Base-by-base conservation (phyloP, 1,140 invertebrate genomes). In the Varroa destructor region DNA sequence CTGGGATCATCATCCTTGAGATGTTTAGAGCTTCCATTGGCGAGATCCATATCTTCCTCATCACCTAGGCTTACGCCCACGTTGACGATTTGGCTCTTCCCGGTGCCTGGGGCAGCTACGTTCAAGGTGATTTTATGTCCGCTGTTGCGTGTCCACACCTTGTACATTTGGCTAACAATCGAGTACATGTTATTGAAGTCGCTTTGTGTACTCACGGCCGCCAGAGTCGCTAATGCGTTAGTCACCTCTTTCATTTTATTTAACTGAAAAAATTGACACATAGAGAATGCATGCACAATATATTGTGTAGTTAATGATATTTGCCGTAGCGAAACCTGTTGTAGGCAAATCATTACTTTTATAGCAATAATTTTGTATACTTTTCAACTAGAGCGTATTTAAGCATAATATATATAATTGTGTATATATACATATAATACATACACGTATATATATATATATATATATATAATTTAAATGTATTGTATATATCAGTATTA, bases 151-250 rank as follows among this genome's bases (percentile, higher is more conserved):
- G 61, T 67, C 61, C 61, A 67, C 61, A 46, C 61, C 36, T 40
- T 67, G 37, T 67, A 67, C 4, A 67, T n/a, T 37, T 67, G 61
- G 46, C 46, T 67, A 46, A 67, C 46, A 14, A 67, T 46, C 12
- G 61, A 43, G 37, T 43, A 67, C 61, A 67, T 67, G 37, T 67
- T 67, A 46, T 67, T 67, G 61, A 67, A 67, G 61, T 67, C 61
- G 40, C 40, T 40, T 8, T 67, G 61, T 43, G 40, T 67, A 46
- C 61, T 67, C n/a, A 67, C 61, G 5, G 61, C 61, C 36, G 61
- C 61, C 14, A 67, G 61, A 37, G 61, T 67, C 61, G 61, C 61
- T 3, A 67, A 40, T 1, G 40, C 61, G 61, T 67, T 67, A 46
- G 61, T 67, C 10, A 67, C 46, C 61, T 67, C 61, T 67, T 46